phyloP scores from a whole-genome alignment of 2,888 invertebrate genomes.

The Plebejus melissa region DNA sequence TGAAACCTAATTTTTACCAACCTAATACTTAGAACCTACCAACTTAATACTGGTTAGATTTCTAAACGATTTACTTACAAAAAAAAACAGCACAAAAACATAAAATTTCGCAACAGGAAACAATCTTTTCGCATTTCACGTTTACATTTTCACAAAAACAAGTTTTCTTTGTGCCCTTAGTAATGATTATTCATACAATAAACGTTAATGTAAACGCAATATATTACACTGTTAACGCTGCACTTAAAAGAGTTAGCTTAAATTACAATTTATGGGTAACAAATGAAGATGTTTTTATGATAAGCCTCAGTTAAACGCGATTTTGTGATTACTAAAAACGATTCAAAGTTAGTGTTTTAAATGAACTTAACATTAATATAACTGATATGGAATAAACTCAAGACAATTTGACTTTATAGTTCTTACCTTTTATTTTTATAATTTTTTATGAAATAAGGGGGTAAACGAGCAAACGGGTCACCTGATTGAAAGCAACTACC shows the following conservation, averaged over 20 bases:
- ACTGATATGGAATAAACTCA: no score
- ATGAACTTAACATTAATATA: neutral
- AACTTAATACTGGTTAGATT: no score
- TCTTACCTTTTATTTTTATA: no score
- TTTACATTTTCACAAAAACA: neutral
- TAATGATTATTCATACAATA: slow-evolving; percentile 9
- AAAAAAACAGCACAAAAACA: no score
- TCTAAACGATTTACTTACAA: no score
- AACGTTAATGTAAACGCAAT: neutral
- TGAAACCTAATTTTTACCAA: no score
- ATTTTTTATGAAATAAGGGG: no score
- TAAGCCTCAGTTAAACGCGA: neutral
- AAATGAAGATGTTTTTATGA: slow-evolving; percentile 17
- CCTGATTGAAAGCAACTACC: no score
- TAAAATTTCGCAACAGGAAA: neutral
- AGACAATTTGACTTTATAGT: no score
- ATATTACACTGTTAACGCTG: slow-evolving; percentile 17
- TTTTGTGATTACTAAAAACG: neutral
- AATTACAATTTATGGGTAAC: slow-evolving; percentile 26
- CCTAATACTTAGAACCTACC: no score
- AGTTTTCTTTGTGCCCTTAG: neutral
- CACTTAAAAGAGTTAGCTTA: slow-evolving; percentile 9
- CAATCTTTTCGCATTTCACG: neutral
- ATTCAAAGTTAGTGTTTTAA: neutral
- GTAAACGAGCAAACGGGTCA: no score